A percentile compares a stretch with the other conserved stretches of the same genome.
phyloP scores from a whole-genome alignment of 2,888 invertebrate genomes.

The Theodoxus fluviatilis region DNA sequence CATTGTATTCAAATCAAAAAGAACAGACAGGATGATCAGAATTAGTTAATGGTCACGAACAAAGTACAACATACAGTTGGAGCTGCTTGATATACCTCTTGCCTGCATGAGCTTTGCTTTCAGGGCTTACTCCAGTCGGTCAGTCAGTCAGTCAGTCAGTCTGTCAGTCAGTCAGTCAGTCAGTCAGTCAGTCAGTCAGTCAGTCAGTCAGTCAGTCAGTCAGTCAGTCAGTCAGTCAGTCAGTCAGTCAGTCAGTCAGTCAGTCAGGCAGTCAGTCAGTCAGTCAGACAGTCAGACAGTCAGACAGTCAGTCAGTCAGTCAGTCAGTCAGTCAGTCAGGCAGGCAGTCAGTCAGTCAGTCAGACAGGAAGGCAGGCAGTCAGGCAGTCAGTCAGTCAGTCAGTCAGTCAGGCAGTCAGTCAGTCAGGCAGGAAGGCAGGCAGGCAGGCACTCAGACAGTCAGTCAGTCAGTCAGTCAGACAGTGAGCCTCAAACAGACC shows the following conservation, averaged over 20 bases:
- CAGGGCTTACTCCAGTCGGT: too few species aligned
- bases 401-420: constrained; percentile 20
- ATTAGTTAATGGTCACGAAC: too few species aligned
- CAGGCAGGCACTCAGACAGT: too few species aligned
- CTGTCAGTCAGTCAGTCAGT: constrained; percentile 32
- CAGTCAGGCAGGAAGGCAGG: too few species aligned
- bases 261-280: constrained; percentile 33
- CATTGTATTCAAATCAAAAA: too few species aligned
- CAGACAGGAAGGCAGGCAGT: constrained; percentile 32
- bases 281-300: constrained; percentile 34
- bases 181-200: constrained; percentile 33
- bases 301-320: constrained; percentile 33
- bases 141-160: background rate
- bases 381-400: constrained; percentile 28
- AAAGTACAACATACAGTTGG: too few species aligned
- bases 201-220: constrained; percentile 34
- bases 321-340: constrained; percentile 33
- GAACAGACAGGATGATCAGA: too few species aligned
- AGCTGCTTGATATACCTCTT: too few species aligned
- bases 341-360: constrained; percentile 33
- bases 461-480: background rate
- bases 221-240: constrained; percentile 34
- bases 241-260: constrained; percentile 31
- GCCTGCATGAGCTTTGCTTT: too few species aligned
- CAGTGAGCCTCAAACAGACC: too few species aligned